phyloP scores from a whole-genome alignment of 2,797 vertebrate genomes.

The Pempheris klunzingeri region DNA sequence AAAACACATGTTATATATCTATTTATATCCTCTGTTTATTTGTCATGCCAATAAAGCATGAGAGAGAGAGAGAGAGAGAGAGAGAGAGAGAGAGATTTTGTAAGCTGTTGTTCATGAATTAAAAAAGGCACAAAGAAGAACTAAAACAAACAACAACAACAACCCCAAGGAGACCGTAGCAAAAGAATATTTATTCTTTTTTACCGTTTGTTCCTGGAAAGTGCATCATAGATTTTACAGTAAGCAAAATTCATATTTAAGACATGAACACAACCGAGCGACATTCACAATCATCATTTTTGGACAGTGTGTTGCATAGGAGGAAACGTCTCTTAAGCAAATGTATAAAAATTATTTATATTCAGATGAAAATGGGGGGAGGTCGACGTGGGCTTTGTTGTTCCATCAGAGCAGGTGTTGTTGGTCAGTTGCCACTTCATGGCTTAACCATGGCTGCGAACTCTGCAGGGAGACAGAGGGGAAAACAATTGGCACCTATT shows the following conservation, averaged over 20 bases:
- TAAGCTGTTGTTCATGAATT: not conserved
- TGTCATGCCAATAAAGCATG: not conserved
- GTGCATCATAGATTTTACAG: constrained; percentile 89
- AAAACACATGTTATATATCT: too few species aligned
- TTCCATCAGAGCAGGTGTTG: constrained; percentile 86
- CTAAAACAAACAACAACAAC: too few species aligned
- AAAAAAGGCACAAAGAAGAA: constrained; percentile 7
- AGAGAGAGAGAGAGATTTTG: not conserved
- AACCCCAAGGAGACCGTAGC: constrained; percentile 62
- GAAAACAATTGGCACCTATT: not conserved
- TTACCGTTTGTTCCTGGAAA: constrained; percentile 86
- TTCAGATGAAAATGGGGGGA: constrained; percentile 85
- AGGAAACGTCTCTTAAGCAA: constrained; percentile 85
- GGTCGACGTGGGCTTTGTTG: constrained; percentile 82
- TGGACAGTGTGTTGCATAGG: constrained; percentile 86
- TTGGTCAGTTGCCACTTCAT: constrained; percentile 84
- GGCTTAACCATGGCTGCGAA: constrained; percentile 82
- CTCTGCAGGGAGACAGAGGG: constrained; percentile 77
- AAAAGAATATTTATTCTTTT: constrained; percentile 88
- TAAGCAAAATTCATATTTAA: constrained; percentile 90
- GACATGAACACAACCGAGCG: constrained; percentile 88
- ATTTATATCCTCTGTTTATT: not conserved
- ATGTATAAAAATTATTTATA: constrained; percentile 89
- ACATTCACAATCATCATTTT: constrained; percentile 87
- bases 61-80: not conserved